A percentile compares a stretch with the other conserved stretches of the same genome.
Evolutionary conservation across 2,888 invertebrate species (phyloP).

Genomic region (Aporophyla lueneburgensis): DNA sequence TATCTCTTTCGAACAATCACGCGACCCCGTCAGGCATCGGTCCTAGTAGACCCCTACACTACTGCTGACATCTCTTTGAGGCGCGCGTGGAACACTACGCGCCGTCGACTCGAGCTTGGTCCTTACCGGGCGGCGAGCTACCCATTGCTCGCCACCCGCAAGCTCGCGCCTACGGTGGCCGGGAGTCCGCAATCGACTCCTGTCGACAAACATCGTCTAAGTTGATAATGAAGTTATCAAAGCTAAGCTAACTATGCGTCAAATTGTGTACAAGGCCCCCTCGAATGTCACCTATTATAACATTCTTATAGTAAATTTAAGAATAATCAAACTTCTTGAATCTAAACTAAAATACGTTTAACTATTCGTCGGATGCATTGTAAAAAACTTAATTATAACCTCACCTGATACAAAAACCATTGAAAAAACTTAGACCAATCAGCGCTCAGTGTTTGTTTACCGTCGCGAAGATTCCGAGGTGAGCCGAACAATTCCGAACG

Average conservation of each 20-base stretch:
- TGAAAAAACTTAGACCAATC: constrained; percentile 55
- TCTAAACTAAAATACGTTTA: constrained; percentile 21
- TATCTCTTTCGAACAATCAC: too few species aligned
- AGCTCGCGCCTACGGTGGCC: too few species aligned
- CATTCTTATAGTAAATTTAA: constrained; percentile 23
- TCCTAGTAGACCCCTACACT: too few species aligned
- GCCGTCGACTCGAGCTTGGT: too few species aligned
- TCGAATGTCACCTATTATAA: constrained; percentile 1
- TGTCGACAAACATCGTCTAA: background rate
- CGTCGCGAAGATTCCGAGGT: constrained; percentile 47
- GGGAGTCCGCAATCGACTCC: too few species aligned
- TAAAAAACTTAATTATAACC: constrained; percentile 37
- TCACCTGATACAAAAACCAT: constrained; percentile 46
- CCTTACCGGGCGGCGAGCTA: too few species aligned
- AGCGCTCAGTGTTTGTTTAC: constrained; percentile 52
- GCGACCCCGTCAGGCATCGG: too few species aligned
- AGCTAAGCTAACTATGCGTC: background rate
- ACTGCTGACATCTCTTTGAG: too few species aligned
- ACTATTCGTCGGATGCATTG: constrained; percentile 14
- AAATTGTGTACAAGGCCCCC: constrained; percentile 10
- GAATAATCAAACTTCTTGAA: constrained; percentile 25
- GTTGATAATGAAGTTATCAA: constrained; percentile 19
- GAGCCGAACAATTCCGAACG: constrained; percentile 46
- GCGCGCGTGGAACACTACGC: too few species aligned
- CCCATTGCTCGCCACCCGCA: too few species aligned